Evolutionary conservation across 2,113 vertebrate species (phyloP).

Genomic region (Potamarius usumacintae): DNA sequence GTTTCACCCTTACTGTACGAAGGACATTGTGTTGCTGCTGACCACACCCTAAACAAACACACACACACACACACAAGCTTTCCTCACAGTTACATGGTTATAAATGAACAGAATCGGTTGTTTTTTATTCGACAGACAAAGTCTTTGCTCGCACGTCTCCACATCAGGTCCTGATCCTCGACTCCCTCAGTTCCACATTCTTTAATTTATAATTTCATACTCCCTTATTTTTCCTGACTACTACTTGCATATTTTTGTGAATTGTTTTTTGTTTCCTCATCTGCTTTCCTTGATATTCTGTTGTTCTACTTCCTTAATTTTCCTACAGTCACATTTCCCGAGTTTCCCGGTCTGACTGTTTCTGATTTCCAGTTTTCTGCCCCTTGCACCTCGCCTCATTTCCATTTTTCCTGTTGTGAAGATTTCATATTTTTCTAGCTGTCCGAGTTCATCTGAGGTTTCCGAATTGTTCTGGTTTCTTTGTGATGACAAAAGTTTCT

Average conservation of each 20-base stretch:
- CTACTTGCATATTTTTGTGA: too few relatives aligned
- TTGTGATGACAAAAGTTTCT: neutral
- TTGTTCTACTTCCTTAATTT: neutral
- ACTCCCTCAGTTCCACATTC: neutral
- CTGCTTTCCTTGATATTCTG: neutral
- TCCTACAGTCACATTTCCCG: neutral
- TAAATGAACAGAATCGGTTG: neutral
- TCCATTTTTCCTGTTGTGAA: neutral
- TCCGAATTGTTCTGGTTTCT: neutral
- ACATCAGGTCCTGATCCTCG: too few relatives aligned
- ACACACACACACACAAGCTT: neutral
- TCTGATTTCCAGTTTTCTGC: neutral
- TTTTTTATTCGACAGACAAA: neutral
- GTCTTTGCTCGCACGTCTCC: too few relatives aligned
- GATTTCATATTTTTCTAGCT: neutral
- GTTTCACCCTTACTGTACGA: slow-evolving; percentile 9
- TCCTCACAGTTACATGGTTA: neutral
- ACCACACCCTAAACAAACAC: neutral
- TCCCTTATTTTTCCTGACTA: neutral
- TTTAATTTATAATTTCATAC: neutral
- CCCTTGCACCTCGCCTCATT: neutral
- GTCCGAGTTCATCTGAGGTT: neutral
- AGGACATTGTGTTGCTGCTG: neutral
- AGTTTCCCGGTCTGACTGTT: too few relatives aligned
- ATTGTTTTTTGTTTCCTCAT: neutral